A percentile compares a stretch with the other conserved stretches of the same genome.
These are phyloP conservation scores for Sphenopsis melanotis DNA, from an alignment of 2,797 vertebrate genomes.

Conservation along the genomic window DNA sequence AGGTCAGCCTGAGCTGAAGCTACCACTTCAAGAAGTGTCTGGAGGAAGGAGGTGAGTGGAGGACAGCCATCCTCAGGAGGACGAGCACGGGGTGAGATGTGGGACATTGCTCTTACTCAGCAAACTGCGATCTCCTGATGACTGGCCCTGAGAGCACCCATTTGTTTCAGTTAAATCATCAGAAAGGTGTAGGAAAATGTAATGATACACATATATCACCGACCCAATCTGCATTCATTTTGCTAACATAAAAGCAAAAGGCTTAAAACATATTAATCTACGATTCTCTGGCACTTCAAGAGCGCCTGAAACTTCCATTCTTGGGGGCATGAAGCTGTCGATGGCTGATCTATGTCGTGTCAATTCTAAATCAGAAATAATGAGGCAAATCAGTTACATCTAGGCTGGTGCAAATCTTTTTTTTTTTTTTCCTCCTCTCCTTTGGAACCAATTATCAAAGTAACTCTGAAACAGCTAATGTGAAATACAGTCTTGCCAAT, in stretches of 20 bases:
- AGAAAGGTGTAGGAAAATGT: neutral
- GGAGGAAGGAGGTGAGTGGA: rapidly evolving
- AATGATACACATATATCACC: neutral
- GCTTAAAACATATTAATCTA: neutral
- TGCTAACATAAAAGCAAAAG: neutral
- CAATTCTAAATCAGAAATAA: slow-evolving; percentile 45
- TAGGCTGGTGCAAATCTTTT: neutral
- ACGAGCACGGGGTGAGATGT: neutral
- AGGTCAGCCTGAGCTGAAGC: neutral
- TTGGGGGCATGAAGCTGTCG: neutral
- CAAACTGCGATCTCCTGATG: neutral
- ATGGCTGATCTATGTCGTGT: slow-evolving; percentile 26
- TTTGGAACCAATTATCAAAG: slow-evolving; percentile 54
- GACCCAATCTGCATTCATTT: neutral
- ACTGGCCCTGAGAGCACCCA: neutral
- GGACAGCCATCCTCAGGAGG: neutral
- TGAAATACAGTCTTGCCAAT: slow-evolving; percentile 42
- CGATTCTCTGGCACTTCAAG: neutral
- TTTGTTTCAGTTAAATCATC: neutral
- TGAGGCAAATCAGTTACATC: slow-evolving; percentile 21
- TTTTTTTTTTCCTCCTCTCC: neutral
- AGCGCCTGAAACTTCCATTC: neutral
- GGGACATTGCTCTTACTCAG: rapidly evolving
- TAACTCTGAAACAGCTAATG: slow-evolving; percentile 31
- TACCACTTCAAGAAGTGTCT: neutral